Conservation (phyloP, 2,888 invertebrate species). For the Chrysolina americana region DNA sequence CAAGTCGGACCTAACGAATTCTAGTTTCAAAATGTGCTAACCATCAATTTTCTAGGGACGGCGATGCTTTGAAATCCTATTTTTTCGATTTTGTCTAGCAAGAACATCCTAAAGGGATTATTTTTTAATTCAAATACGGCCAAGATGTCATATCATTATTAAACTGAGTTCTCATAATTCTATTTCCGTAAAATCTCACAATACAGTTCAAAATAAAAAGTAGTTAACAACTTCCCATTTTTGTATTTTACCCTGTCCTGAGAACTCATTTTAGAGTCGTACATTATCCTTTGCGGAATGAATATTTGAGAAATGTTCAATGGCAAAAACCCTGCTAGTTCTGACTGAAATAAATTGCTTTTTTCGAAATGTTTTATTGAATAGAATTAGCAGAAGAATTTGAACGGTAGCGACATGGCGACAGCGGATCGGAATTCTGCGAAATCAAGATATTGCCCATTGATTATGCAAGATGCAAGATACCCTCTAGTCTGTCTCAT, state of each 20-base stretch:
- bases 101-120: no score
- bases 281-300: constrained; percentile 36
- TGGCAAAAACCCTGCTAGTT: constrained; percentile 31
- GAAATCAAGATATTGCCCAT: constrained; percentile 52
- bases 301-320: constrained; percentile 37
- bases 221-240: not conserved
- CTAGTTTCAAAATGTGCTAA: no score
- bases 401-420: constrained; percentile 52
- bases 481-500: constrained; percentile 42
- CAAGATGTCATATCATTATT: no score
- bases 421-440: constrained; percentile 44
- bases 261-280: constrained; percentile 31
- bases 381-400: constrained; percentile 48
- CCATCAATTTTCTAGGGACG: no score
- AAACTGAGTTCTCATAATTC: no score
- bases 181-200: no score
- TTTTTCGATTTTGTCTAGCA: no score
- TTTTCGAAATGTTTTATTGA: constrained; percentile 33
- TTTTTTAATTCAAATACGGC: no score
- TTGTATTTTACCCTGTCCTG: not conserved
- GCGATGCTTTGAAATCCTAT: no score
- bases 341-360: constrained; percentile 27
- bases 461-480: constrained; percentile 50
- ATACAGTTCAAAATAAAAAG: no score
- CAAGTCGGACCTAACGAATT: no score